Evolutionary conservation across 64 coral and sea anemone species (phyloP), one percentile per base, ranked within the genome.

Genomic region (Porites australiensis): DNA sequence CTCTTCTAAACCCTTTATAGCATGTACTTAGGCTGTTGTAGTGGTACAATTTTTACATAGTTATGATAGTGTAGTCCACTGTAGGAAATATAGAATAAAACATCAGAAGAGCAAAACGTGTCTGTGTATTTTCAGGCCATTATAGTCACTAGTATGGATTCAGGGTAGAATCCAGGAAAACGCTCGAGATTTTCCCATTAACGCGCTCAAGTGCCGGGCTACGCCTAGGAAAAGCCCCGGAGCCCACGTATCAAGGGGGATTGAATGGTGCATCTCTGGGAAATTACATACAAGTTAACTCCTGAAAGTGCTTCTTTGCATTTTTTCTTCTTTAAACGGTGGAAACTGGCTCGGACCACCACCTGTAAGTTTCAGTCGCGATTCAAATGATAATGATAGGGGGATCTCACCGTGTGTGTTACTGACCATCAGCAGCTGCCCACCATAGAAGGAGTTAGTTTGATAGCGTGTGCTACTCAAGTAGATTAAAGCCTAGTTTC

Each of bases 31-130:
- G 18, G 0, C 65, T 68, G 65, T 3, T 68, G 65, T 68, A 68
- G 65, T 68, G 65, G 65, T 68, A 68, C 22, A 68, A 14, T 68
- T 68, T 68, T 68, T 68, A 68, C 65, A 68, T 68, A 68, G 65
- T 68, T 68, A 3, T 18, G 65, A 68, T 68, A 68, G 65, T 68
- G 65, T 68, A 18, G 65, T 68, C 65, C 65, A 68, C 14, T 4
- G 7, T 68, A 68, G 65, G 65, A 68, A 68, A 68, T 68, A 68
- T 68, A 68, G 18, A 68, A 68, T 68, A 19, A 68, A 68, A 21
- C 65, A 68, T 23, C 65, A 19, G 65, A 68, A 68, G 65, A 68
- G 65, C 65, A 68, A 68, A 13, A 68, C 6, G 65, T 68, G 65
- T 68, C 22, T 68, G 65, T 68, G 65, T 68, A 68, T 68, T 68